Conservation (phyloP, 2,113 vertebrate species). For the Gnathonemus echidnorhynchus region DNA sequence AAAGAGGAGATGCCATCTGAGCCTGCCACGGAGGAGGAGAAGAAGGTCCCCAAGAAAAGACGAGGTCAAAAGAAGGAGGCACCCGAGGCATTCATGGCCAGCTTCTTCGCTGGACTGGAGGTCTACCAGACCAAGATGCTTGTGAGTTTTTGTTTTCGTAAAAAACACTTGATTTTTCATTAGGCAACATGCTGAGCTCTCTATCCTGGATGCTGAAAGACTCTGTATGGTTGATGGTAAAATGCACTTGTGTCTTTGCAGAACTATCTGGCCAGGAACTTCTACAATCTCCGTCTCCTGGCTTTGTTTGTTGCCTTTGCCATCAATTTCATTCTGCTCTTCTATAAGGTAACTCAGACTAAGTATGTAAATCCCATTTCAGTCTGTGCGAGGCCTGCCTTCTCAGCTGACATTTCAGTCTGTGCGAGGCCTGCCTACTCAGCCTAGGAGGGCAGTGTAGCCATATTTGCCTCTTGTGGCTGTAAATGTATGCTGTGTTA, state of each 20-base stretch:
- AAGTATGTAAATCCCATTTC: background rate
- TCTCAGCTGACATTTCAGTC: background rate
- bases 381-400: background rate
- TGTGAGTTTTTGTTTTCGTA: slow-evolving; percentile 52
- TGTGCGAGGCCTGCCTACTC: background rate
- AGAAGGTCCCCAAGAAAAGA: slow-evolving; percentile 70
- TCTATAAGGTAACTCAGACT: slow-evolving; percentile 84
- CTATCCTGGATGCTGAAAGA: background rate
- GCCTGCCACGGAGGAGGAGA: slow-evolving; percentile 52
- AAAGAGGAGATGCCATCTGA: slow-evolving; percentile 66
- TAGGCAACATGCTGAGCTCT: background rate
- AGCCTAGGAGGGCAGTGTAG: background rate
- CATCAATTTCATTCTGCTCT: slow-evolving; percentile 98
- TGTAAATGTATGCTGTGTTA: slow-evolving; percentile 4
- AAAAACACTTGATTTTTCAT: background rate
- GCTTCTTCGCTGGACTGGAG: slow-evolving; percentile 86
- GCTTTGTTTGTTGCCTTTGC: slow-evolving; percentile 95
- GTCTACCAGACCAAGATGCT: slow-evolving; percentile 92
- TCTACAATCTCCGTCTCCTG: slow-evolving; percentile 94
- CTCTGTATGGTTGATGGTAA: background rate
- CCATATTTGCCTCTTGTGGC: background rate
- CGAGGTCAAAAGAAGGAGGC: slow-evolving; percentile 72
- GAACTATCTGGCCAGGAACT: slow-evolving; percentile 96
- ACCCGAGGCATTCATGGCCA: slow-evolving; percentile 82
- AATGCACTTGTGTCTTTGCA: slow-evolving; percentile 44